phyloP scores from a whole-genome alignment of 2,113 vertebrate genomes.

The Hippocampus mohnikei region DNA sequence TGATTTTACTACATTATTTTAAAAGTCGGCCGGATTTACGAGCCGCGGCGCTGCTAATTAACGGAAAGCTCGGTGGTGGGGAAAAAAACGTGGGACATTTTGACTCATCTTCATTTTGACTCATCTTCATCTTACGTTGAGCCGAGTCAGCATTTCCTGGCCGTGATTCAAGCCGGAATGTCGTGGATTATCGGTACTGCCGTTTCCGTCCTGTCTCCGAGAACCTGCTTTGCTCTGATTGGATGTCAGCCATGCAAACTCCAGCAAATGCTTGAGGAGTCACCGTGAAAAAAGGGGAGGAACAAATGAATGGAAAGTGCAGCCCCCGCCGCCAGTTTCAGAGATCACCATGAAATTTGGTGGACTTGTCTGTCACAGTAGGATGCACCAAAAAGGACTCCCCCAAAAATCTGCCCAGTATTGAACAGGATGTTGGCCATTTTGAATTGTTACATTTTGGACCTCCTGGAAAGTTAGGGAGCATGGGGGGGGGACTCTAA shows the following conservation, averaged over 20 bases:
- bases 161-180: background rate
- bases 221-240: background rate
- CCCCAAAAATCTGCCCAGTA: background rate
- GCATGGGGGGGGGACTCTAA: too few relatives aligned
- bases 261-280: background rate
- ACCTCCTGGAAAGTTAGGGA: too few relatives aligned
- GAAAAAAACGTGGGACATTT: conserved; percentile 59
- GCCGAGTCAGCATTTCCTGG: conserved; percentile 64
- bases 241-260: background rate
- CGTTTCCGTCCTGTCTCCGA: background rate
- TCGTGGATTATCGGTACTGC: background rate
- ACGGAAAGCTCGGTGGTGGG: conserved; percentile 64
- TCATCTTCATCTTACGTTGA: conserved; percentile 26
- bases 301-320: too few relatives aligned
- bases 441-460: too few relatives aligned
- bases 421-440: background rate
- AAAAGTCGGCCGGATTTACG: conserved; percentile 71
- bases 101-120: conserved; percentile 44
- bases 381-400: too few relatives aligned
- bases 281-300: background rate
- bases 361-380: too few relatives aligned
- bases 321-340: too few relatives aligned
- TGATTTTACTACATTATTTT: conserved; percentile 69
- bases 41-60: conserved; percentile 68
- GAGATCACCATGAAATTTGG: too few relatives aligned